These are phyloP conservation scores for Eubasilissa splendida DNA, from an alignment of 2,888 invertebrate genomes.

Conservation along the genomic window DNA sequence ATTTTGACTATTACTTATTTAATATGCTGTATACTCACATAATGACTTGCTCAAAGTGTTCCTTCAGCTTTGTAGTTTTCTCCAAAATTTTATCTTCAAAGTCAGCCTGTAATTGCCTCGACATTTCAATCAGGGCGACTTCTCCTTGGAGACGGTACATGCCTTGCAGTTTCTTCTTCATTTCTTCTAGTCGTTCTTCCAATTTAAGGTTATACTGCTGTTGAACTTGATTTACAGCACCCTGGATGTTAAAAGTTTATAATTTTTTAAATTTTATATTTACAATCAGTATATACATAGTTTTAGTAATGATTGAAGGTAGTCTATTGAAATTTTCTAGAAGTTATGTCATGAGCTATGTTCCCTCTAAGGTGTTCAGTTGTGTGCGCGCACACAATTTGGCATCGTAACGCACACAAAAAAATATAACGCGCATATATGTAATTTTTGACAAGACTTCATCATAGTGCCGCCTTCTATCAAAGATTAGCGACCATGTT, in stretches of 20 bases:
- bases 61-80: conserved; percentile 37
- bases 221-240: conserved; percentile 8
- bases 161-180: conserved; percentile 30
- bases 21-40: conserved; percentile 25
- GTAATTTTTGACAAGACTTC: too few relatives aligned
- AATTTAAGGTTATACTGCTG: conserved; percentile 30
- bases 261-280: too few relatives aligned
- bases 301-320: too few relatives aligned
- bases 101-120: conserved; percentile 26
- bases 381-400: too few relatives aligned
- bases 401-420: too few relatives aligned
- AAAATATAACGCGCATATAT: too few relatives aligned
- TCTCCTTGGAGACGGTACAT: conserved; percentile 39
- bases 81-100: conserved; percentile 26
- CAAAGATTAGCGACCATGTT: too few relatives aligned
- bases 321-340: too few relatives aligned
- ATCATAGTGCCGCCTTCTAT: too few relatives aligned
- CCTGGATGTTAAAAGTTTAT: not conserved
- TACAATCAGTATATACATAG: too few relatives aligned
- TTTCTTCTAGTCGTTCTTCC: conserved; percentile 24
- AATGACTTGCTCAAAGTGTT: conserved; percentile 43
- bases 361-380: too few relatives aligned
- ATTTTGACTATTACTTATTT: not conserved
- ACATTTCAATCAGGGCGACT: conserved; percentile 29
- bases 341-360: too few relatives aligned